Conservation (phyloP, 1,140 invertebrate species). For the Scaptomyza graminum region DNA sequence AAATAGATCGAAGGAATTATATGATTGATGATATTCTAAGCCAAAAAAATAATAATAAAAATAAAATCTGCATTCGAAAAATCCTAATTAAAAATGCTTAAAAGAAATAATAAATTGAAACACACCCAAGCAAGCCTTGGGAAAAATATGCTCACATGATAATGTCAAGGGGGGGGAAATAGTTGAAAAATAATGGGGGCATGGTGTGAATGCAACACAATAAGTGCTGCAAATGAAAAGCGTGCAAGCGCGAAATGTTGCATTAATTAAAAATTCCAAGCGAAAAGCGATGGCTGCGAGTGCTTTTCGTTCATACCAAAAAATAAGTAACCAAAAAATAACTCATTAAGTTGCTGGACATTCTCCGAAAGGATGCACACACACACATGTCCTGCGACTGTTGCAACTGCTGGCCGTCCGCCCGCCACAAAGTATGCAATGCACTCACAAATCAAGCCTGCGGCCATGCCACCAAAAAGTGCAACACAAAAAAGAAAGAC, state of each 20-base stretch:
- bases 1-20: too few species aligned
- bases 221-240: constrained; percentile 58
- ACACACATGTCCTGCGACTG: constrained; percentile 21
- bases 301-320: constrained; percentile 10
- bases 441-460: constrained; percentile 80
- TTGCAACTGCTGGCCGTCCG: constrained; percentile 39
- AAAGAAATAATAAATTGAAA: constrained; percentile 40
- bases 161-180: constrained; percentile 57
- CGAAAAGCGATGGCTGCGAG: constrained; percentile 51
- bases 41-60: too few species aligned
- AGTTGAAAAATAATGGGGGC: constrained; percentile 43
- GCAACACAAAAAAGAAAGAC: constrained; percentile 44
- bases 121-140: constrained; percentile 19
- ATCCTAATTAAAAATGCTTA: constrained; percentile 26
- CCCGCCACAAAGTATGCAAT: constrained; percentile 75
- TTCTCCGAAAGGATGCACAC: constrained; percentile 51
- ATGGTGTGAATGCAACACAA: constrained; percentile 26
- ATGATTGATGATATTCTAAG: neutral
- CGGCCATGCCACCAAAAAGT: constrained; percentile 66
- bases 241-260: constrained; percentile 52
- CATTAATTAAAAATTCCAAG: constrained; percentile 78
- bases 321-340: constrained; percentile 66
- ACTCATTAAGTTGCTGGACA: constrained; percentile 69
- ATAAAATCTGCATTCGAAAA: neutral
- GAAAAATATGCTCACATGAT: constrained; percentile 41